phyloP scores from a whole-genome alignment of 37 sponge, comb jelly and placozoan genomes.

The Diacarnus erythraeanus region DNA sequence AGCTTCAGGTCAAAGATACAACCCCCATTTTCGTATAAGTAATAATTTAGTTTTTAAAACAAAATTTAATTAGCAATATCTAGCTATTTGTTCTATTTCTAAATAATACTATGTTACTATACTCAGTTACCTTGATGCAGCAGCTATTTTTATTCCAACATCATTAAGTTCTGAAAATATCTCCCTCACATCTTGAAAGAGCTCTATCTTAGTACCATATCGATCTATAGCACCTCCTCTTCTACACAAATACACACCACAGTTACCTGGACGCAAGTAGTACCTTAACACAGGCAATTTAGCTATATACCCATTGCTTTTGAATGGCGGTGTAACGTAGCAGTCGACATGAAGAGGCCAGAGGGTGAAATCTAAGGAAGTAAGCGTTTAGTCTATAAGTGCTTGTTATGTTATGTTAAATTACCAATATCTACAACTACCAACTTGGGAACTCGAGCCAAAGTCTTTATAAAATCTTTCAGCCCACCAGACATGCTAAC shows the following conservation, averaged over 20 bases:
- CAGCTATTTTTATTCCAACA: constrained; percentile 50
- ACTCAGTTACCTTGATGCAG: constrained; percentile 57
- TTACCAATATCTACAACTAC: constrained; percentile 59
- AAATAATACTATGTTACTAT: too few species aligned
- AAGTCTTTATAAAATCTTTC: constrained; percentile 12
- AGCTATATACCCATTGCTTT: constrained; percentile 49
- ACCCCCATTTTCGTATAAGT: too few species aligned
- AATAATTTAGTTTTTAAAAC: too few species aligned
- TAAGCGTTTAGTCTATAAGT: not conserved
- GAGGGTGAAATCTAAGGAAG: constrained; percentile 52
- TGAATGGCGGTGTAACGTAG: constrained; percentile 63
- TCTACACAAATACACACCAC: constrained; percentile 14
- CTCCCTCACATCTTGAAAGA: constrained; percentile 47
- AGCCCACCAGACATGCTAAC: not conserved
- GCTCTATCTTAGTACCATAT: constrained; percentile 27
- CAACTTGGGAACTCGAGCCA: constrained; percentile 39
- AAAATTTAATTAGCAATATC: not conserved
- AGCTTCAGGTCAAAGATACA: too few species aligned
- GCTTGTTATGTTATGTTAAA: not conserved
- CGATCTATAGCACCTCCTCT: constrained; percentile 60
- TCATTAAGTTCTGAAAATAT: constrained; percentile 42
- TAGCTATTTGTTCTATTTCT: too few species aligned
- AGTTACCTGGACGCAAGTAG: not conserved
- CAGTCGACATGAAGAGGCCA: constrained; percentile 74
- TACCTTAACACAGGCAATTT: not conserved